These are phyloP conservation scores for Gortyna flavago DNA, from an alignment of 2,888 invertebrate genomes.

Conservation along the genomic window DNA sequence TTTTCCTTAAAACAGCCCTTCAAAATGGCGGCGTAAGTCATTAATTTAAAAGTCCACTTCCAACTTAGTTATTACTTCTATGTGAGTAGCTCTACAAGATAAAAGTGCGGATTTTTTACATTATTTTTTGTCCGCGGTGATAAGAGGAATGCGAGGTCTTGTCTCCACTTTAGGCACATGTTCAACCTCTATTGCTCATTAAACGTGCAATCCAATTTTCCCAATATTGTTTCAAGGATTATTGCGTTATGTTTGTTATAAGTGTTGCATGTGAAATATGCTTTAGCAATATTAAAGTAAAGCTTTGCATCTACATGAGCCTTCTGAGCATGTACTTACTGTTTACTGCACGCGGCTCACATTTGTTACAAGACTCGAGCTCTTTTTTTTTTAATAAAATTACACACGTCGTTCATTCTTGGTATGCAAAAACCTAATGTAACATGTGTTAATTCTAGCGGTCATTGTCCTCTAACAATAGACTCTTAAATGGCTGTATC, in stretches of 20 bases:
- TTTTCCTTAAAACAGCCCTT: constrained; percentile 85
- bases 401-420: constrained; percentile 39
- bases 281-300: constrained; percentile 26
- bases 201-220: constrained; percentile 22
- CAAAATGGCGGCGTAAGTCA: constrained; percentile 85
- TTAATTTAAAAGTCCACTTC: constrained; percentile 85
- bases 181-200: constrained; percentile 10
- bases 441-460: constrained; percentile 56
- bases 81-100: constrained; percentile 68
- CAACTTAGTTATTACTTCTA: constrained; percentile 79
- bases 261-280: constrained; percentile 27
- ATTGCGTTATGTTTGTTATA: constrained; percentile 7
- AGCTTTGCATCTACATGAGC: constrained; percentile 28
- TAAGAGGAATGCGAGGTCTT: constrained; percentile 20
- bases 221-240: constrained; percentile 23
- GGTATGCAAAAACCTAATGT: constrained; percentile 51
- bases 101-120: constrained; percentile 58
- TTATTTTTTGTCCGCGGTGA: constrained; percentile 42
- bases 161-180: constrained; percentile 20
- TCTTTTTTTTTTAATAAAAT: constrained; percentile 60
- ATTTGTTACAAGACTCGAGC: constrained; percentile 55
- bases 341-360: constrained; percentile 42
- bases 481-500: constrained; percentile 21
- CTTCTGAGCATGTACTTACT: constrained; percentile 13
- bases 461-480: constrained; percentile 59